Evolutionary conservation across 2,888 invertebrate species (phyloP).

Genomic region (Gisinianus flammeolus): DNA sequence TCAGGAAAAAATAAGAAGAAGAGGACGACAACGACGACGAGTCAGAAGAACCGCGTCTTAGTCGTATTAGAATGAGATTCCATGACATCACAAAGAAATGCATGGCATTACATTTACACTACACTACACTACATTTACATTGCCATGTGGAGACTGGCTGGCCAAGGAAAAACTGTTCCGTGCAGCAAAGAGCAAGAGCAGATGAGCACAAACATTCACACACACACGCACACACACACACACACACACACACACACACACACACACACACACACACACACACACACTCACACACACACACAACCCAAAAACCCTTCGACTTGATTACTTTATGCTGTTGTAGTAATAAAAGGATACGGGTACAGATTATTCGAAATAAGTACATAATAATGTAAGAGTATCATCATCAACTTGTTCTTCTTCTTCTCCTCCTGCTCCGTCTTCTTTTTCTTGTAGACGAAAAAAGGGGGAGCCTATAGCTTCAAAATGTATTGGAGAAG

Average conservation of each 20-base stretch:
- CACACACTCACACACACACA: no score
- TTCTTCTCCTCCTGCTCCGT: background rate
- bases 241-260: no score
- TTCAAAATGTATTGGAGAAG: background rate
- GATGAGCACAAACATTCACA: no score
- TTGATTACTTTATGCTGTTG: background rate
- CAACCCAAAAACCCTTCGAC: background rate
- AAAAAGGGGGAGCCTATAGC: constrained; percentile 12
- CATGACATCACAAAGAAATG: background rate
- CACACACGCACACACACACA: no score
- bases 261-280: no score
- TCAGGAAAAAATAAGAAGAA: no score
- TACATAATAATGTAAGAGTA: background rate
- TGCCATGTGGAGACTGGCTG: background rate
- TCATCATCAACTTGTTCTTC: background rate
- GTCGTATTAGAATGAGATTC: background rate
- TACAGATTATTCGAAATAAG: background rate
- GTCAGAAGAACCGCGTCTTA: no score
- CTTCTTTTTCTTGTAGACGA: background rate
- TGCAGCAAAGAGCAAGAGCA: background rate
- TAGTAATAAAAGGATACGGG: background rate
- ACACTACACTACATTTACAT: background rate
- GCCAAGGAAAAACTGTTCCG: background rate
- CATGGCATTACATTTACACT: background rate
- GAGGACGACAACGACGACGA: no score